Percentiles rank a stretch among this genome's conserved stretches.
Conservation (phyloP, 1,140 invertebrate species). For the Cydia fagiglandana region DNA sequence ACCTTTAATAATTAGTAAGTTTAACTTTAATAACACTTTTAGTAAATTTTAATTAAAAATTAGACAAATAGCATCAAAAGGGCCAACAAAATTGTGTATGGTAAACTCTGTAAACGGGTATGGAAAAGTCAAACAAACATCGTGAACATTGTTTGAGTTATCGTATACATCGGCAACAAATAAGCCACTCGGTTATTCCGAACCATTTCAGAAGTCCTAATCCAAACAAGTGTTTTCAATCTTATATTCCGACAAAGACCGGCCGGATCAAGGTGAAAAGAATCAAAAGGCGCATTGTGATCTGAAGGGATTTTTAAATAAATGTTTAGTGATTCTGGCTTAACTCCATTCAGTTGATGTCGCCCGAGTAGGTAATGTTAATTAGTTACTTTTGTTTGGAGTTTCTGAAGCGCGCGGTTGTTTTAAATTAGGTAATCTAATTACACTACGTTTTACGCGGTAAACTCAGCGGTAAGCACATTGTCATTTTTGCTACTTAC, state of each 20-base stretch:
- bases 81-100: neutral
- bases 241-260: conserved; percentile 24
- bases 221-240: conserved; percentile 32
- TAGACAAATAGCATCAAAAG: neutral
- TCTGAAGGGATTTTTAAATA: conserved; percentile 47
- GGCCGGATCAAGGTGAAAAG: conserved; percentile 25
- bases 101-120: conserved; percentile 2
- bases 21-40: neutral
- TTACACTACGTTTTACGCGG: too few species aligned
- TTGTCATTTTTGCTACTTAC: too few species aligned
- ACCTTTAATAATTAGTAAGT: neutral
- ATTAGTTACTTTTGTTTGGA: conserved; percentile 52
- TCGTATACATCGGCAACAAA: conserved; percentile 17
- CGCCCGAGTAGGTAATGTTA: conserved; percentile 46
- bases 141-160: neutral
- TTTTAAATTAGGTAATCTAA: too few species aligned
- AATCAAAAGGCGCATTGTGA: conserved; percentile 41
- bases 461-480: too few species aligned
- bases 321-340: conserved; percentile 44
- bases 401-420: conserved; percentile 38
- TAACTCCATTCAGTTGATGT: conserved; percentile 49
- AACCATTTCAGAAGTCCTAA: conserved; percentile 29
- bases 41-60: neutral
- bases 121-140: neutral
- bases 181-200: conserved; percentile 20